Evolutionary conservation across 2,888 invertebrate genomes (phyloP), one percentile per base, ranked within the genome.

Genomic region (Pandemis corylana): DNA sequence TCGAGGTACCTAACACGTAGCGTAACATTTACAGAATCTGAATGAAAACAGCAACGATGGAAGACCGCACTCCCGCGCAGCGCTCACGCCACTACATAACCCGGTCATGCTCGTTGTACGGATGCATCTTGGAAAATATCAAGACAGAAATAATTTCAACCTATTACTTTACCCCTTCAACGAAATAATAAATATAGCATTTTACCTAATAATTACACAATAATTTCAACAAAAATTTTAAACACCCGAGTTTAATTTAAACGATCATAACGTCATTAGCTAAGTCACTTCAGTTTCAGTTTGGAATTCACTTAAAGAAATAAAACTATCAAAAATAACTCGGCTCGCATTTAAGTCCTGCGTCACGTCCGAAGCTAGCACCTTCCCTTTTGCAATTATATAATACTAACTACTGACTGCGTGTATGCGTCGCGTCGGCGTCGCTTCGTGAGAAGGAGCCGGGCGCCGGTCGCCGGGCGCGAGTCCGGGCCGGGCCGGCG

Each of bases 271-370:
- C 86, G 89, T 91, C 92, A 90, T 92, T 90, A 86, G 90, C 91
- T 89, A 90, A 90, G 91, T 93, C 93, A 92, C 92, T 92, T 87
- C 89, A 88, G 90, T 91, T 88, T 89, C 91, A 83, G 91, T 89
- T 90, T 89, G 89, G 90, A 91, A 90, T 92, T 91, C 93, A 92
- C 94, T 91, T 92, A 92, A 94, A 93, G 88, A 88, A 94, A 93
- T 92, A 93, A 93, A 94, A 92, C 91, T 94, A 94, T 94, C 94
- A 94, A 94, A 94, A 94, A 94, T 94, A 94, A 94, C 90, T 93
- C 92, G 93, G 92, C 90, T 92, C 93, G 93, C 94, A 88, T 89
- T 83, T 84, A 88, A 90, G 93, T 93, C 93, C 93, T 91, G 92
- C 93, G 92, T 92, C 91, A 92, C 92, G 92, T 94, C 93, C 93